Evolutionary conservation across 2,888 invertebrate species (phyloP), one percentile per base, ranked within the genome.

Genomic region (Lacanobia oleracea): DNA sequence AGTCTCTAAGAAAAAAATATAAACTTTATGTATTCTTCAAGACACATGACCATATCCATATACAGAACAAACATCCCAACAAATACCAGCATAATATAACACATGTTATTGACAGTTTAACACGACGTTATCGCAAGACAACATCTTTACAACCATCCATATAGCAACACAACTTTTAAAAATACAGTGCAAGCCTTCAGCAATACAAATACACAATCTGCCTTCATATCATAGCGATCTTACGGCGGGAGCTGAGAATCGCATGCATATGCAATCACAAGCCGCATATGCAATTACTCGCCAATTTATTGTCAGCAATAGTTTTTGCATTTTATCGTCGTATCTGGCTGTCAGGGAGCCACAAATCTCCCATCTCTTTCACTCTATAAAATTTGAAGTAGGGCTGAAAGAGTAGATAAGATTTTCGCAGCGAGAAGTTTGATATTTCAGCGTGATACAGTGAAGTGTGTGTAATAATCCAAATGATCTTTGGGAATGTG

Each of bases 231-330:
- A 77, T 50, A 63, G 59, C 37, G 16, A 50, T 67, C 77, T 70
- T 74, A 67, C 72, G 14, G 48, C 37, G 62, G 65, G 73, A 62
- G 54, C 67, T 62, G 14, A 67, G 74, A 37, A 61, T 60, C 27
- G 60, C 72, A 70, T 75, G 56, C 75, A 75, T 68, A 67, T 83
- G 60, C 67, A 80, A 76, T 76, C 65, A 51, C 54, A 9, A 23
- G 48, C 54, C 56, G 64, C 72, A 62, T 67, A 70, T 74, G 66
- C 81, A 74, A 80, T 85, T 85, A 85, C 69, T 59, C 57, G 56
- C 63, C 66, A 72, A 83, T 84, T 84, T 85, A 83, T 75, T 84
- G 70, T 69, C 68, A 63, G 84, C 72, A 64, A 75, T 78, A 48
- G 64, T 81, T 75, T 77, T 67, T 71, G 72, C 72, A 66, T 78